Percentiles rank a stretch among this genome's conserved stretches.
phyloP scores from a whole-genome alignment of 1,140 invertebrate species.

The Epicauta chinensis region DNA sequence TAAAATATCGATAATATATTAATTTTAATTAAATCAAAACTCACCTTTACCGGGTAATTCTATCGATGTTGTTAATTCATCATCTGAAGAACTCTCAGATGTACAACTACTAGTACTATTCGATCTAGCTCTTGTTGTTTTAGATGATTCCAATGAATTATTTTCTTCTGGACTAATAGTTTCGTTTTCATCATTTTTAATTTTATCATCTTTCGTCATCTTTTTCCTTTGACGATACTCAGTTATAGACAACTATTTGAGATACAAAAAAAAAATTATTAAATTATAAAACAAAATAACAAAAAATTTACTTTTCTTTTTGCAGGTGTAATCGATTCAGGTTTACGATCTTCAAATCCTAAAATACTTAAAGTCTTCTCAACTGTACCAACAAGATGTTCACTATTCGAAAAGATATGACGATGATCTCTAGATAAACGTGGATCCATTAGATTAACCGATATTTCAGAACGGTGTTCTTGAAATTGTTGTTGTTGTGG shows the following conservation, averaged over 20 bases:
- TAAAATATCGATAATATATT: background rate
- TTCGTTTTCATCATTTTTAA: constrained; percentile 24
- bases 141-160: constrained; percentile 39
- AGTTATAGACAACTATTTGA: constrained; percentile 58
- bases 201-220: constrained; percentile 40
- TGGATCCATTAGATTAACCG: constrained; percentile 24
- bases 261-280: constrained; percentile 23
- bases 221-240: constrained; percentile 64
- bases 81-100: constrained; percentile 48
- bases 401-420: constrained; percentile 34
- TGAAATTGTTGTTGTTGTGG: background rate
- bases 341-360: constrained; percentile 36
- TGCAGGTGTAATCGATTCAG: constrained; percentile 28
- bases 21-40: background rate
- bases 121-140: constrained; percentile 42
- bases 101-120: constrained; percentile 49
- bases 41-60: constrained; percentile 23
- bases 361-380: constrained; percentile 41
- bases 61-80: constrained; percentile 45
- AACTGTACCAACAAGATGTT: constrained; percentile 39
- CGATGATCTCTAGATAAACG: constrained; percentile 25
- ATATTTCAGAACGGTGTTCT: background rate
- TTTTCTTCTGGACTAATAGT: constrained; percentile 32
- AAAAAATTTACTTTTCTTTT: constrained; percentile 37
- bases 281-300: background rate